Conservation (phyloP, 2,797 vertebrate genomes). For the Protonibea diacanthus region DNA sequence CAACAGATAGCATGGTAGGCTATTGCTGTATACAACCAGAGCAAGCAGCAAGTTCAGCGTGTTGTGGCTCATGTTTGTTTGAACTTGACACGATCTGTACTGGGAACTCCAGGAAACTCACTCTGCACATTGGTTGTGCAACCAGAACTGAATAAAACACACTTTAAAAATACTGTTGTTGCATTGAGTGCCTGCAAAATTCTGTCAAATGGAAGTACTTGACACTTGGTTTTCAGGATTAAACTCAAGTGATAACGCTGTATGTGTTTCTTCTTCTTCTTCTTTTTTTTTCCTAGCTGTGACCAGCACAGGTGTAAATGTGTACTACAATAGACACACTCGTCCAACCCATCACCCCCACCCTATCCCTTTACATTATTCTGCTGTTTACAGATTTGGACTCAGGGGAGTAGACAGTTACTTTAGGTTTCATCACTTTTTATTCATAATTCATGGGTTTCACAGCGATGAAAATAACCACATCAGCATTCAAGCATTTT, state of each 20-base stretch:
- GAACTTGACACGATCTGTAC: conserved; percentile 12
- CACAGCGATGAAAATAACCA: conserved; percentile 68
- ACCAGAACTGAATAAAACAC: conserved; percentile 22
- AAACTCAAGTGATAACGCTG: conserved; percentile 34
- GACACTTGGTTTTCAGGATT: conserved; percentile 41
- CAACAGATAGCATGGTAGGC: not conserved
- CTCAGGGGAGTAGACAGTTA: conserved; percentile 65
- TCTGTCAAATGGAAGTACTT: conserved; percentile 44
- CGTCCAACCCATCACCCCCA: conserved; percentile 36
- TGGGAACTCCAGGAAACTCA: conserved; percentile 7
- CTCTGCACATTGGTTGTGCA: conserved; percentile 4
- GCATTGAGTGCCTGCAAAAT: conserved; percentile 40
- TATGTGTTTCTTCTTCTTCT: not conserved
- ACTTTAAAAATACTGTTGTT: conserved; percentile 33
- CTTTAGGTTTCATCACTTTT: conserved; percentile 79
- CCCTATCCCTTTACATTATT: conserved; percentile 53
- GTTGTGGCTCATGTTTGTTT: conserved; percentile 15
- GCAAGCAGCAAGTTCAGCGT: not conserved
- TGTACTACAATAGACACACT: conserved; percentile 39
- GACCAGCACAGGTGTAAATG: conserved; percentile 35
- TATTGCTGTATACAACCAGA: not conserved
- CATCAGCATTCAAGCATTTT: conserved; percentile 74
- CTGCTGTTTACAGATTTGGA: conserved; percentile 48
- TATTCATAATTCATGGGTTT: conserved; percentile 76
- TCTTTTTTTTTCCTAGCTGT: not conserved